Conservation (phyloP, 2,113 vertebrate genomes). For the Pionites leucogaster region DNA sequence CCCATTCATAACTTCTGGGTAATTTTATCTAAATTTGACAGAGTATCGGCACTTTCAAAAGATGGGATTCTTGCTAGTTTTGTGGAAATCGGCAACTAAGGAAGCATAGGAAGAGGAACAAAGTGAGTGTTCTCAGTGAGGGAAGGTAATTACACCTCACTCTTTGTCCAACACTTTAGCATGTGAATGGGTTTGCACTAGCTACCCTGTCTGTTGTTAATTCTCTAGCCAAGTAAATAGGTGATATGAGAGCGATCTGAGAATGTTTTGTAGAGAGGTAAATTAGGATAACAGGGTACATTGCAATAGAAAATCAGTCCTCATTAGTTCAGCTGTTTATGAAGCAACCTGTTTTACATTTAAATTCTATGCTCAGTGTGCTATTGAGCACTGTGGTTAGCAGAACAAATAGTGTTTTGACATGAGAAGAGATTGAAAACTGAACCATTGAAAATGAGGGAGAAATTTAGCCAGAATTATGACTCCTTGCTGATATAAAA, state of each 20-base stretch:
- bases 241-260: background rate
- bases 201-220: background rate
- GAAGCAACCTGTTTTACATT: conserved; percentile 55
- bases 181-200: conserved; percentile 23
- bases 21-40: conserved; percentile 8
- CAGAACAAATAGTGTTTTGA: conserved; percentile 45
- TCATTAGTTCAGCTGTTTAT: conserved; percentile 61
- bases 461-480: conserved; percentile 38
- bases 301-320: conserved; percentile 63
- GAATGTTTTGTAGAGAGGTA: conserved; percentile 10
- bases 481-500: conserved; percentile 8
- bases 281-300: conserved; percentile 38
- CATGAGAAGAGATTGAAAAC: conserved; percentile 19
- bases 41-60: conserved; percentile 1
- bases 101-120: background rate
- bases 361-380: conserved; percentile 39
- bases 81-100: background rate
- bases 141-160: conserved; percentile 37
- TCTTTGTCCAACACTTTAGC: conserved; percentile 18
- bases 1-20: conserved; percentile 18
- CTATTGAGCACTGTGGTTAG: conserved; percentile 8
- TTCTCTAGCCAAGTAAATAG: conserved; percentile 22
- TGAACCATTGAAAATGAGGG: background rate
- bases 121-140: background rate
- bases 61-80: background rate